Evolutionary conservation across 2,113 vertebrate species (phyloP), one percentile per base, ranked within the genome.

Genomic region (Apteryx mantelli): DNA sequence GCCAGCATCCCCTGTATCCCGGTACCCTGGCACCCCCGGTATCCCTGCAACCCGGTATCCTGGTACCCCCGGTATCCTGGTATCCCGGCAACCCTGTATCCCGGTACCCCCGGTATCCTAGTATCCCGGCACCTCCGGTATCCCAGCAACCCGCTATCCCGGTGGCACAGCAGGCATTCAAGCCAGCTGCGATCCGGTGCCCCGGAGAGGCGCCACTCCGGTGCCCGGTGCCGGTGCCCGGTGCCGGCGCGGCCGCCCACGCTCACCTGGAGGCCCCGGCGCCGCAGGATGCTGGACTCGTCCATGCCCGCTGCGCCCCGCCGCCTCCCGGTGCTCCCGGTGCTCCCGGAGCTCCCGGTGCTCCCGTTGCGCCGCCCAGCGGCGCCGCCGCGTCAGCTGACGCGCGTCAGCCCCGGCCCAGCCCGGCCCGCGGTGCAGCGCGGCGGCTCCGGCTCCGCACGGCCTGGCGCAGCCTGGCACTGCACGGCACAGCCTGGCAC

Each of bases 221-320:
- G 44, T 16, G 44, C 44, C 44, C 44, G 44, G 44, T 46, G 15
- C 61, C 61, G 60, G 63, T n/a, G 63, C 24, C 44, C n/a, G 36
- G 11, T 56, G 20, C 40, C 68, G 21, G 22, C 40, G 44, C 63
- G 48, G 16, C 80, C 14, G 36, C 22, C 30, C 24, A 44, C 46
- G 69, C 97, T 97, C 95, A 98, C 98, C 98, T 98, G 98, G 73
- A 98, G 97, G 84, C 98, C 98, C 21, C 98, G 97, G 46, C 98
- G 98, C 91, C 98, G 94, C 91, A 98, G 93, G 81, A 98, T 97
- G 93, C 97, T 98, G 60, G 98, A 68, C 82, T 98, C 98, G 87
- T 98, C 98, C 98, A 98, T 98, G 68, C 77, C 63, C 26, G 32
- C 24, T 9, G 25, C 36, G 32, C 36, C 70, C 61, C 65, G 66